Conservation (phyloP, 2,113 vertebrate species). For the Gorsachius goisagi region DNA sequence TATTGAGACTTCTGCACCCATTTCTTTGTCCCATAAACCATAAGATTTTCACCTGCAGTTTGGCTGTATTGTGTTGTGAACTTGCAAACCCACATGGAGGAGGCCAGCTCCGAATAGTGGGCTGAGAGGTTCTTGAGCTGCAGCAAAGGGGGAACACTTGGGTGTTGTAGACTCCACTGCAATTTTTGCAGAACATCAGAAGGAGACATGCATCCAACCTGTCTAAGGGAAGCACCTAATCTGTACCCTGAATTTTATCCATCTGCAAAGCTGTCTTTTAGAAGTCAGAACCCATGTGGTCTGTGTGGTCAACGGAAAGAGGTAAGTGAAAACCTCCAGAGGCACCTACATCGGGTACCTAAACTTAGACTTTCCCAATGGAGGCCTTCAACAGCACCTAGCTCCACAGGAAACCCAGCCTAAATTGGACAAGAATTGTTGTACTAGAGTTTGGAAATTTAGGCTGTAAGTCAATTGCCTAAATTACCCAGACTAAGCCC, state of each 20-base stretch:
- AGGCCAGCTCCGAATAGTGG: neutral
- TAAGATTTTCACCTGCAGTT: neutral
- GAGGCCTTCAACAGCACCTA: neutral
- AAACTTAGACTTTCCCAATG: neutral
- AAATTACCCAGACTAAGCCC: neutral
- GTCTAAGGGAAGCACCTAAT: neutral
- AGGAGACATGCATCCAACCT: accelerated
- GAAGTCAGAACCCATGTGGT: neutral
- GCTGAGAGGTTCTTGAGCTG: neutral
- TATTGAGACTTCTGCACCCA: neutral
- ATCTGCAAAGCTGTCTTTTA: neutral
- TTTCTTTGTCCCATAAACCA: neutral
- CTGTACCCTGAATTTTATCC: neutral
- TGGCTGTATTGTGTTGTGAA: neutral
- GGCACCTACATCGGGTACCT: neutral
- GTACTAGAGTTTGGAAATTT: neutral
- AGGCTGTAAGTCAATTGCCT: neutral
- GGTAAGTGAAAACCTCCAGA: neutral
- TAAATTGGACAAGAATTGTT: neutral
- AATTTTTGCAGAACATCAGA: neutral
- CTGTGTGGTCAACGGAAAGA: neutral
- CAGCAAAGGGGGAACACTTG: neutral
- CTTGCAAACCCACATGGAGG: neutral
- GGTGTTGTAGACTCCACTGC: neutral
- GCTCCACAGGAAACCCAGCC: neutral